Percentiles rank a stretch among this genome's conserved stretches.
Evolutionary conservation across 2,797 vertebrate genomes (phyloP).

Genomic region (Argya squamiceps): DNA sequence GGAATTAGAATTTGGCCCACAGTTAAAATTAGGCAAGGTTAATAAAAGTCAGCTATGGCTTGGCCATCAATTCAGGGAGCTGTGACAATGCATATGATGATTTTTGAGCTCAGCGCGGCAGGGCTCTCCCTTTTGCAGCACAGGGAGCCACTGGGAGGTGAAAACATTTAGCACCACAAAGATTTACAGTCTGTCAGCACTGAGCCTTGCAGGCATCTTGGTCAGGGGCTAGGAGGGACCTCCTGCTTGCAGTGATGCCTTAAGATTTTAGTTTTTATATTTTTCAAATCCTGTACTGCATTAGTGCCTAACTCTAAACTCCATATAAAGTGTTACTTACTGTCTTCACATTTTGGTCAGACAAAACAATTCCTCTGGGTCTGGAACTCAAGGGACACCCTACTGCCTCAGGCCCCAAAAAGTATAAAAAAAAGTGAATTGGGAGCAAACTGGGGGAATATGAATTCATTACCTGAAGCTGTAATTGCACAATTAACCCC

Average conservation of each 20-base stretch:
- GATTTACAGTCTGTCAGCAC: neutral
- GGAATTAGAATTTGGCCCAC: neutral
- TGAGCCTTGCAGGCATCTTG: neutral
- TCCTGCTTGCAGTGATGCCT: neutral
- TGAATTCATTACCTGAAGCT: neutral
- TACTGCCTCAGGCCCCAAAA: neutral
- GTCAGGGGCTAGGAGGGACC: neutral
- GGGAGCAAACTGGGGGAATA: fast-evolving
- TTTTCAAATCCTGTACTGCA: neutral
- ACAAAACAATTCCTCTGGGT: neutral
- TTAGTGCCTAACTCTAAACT: neutral
- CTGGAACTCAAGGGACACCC: neutral
- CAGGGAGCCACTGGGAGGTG: neutral
- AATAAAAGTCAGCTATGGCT: neutral
- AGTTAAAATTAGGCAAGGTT: neutral
- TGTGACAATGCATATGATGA: neutral
- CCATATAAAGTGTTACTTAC: neutral
- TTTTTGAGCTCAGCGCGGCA: neutral
- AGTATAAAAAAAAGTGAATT: neutral
- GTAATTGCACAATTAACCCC: neutral
- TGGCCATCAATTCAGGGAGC: neutral
- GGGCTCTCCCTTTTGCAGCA: neutral
- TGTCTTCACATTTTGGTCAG: neutral
- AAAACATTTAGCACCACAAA: neutral
- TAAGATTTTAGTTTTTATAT: neutral